Percentiles rank a stretch among this genome's conserved stretches.
These are phyloP conservation scores for Hydrozoanthus tunicans DNA, from an alignment of 64 coral and sea anemone species.

Conservation along the genomic window DNA sequence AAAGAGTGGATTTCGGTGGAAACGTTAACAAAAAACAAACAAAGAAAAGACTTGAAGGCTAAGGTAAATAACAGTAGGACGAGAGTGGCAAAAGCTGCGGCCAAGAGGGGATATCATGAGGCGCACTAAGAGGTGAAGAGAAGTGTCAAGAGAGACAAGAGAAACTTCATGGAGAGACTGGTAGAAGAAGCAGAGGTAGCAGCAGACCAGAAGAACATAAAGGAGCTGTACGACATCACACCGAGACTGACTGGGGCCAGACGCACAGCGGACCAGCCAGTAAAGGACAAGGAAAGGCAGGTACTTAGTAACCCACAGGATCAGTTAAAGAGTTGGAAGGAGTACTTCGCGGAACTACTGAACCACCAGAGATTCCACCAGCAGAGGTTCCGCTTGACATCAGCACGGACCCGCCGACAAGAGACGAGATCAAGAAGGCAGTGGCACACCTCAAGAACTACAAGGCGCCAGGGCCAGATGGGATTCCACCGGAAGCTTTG, in stretches of 20 bases:
- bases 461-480: neutral
- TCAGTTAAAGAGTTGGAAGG: neutral
- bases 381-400: neutral
- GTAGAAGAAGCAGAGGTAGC: neutral
- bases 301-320: neutral
- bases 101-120: neutral
- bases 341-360: neutral
- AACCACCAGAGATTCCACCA: neutral
- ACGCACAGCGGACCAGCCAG: neutral
- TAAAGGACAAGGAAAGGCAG: neutral
- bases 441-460: neutral
- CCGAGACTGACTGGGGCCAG: neutral
- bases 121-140: neutral
- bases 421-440: neutral
- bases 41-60: no score
- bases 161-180: neutral
- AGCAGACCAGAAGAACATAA: neutral
- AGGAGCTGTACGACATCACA: neutral
- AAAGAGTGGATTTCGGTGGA: neutral
- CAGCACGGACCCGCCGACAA: neutral
- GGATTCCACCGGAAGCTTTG: neutral
- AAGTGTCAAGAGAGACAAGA: neutral
- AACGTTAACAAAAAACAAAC: no score
- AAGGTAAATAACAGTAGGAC: no score
- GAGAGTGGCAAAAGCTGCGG: no score